Base-by-base conservation (phyloP, 2,888 invertebrate genomes). In the Athalia rosae region DNA sequence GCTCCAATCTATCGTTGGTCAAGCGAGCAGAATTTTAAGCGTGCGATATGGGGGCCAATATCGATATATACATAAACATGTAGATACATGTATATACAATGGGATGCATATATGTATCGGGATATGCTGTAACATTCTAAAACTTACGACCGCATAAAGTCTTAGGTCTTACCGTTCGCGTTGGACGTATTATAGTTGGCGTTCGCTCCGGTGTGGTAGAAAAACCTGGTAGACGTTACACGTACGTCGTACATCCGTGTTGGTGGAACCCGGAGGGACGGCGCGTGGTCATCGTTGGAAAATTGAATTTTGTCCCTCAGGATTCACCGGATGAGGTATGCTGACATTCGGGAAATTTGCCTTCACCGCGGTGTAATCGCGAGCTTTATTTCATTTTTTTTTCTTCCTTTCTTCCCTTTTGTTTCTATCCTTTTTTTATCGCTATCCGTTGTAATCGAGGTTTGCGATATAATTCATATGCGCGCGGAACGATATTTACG, bases 21-120 rank as follows among this genome's bases (percentile, higher is more conserved):
- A 90, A 89, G 89, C 89, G 86, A 84, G 85, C 89, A 85, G 89
- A 89, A 89, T 89, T 89, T 89, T 89, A 89, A 89, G 86, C 86
- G 86, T 28, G 28, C 84, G 87, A 85, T 87, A 85, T 84, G 15
- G 66, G 77, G 43, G 28, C 28, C 28, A 28, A 28, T 53, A 53
- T n/a, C 9, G 7, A 9, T 13, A 13, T n/a, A 13, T 61, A 4
- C 15, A 61, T 28, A 61, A n/a, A 15, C 7, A 11, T 11, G 4
- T 11, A 11, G 28, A 43, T 45, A 43, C 9, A 11, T 50, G 3
- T 56, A 71, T 71, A 28, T 45, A 48, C 53, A 8, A 56, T 59
- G 48, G 63, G 9, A 50, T 73, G 53, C 62, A 53, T 77, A 15
- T 71, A 74, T 74, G 61, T 59, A 47, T 61, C 62, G 74, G 47